phyloP scores from a whole-genome alignment of 1,140 invertebrate genomes.

The Theocolax elegans region DNA sequence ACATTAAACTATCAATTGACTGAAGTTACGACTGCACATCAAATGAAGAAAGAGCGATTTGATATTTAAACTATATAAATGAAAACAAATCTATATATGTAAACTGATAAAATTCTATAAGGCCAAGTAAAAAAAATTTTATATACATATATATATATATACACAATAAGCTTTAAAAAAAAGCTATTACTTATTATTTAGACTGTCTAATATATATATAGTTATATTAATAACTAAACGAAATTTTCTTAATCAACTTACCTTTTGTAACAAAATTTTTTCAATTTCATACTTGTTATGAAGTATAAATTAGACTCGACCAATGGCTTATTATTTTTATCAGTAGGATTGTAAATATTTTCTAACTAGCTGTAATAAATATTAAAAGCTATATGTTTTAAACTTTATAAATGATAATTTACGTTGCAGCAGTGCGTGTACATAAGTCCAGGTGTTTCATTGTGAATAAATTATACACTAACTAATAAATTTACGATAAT shows the following conservation, averaged over 20 bases:
- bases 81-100: slow-evolving; percentile 32
- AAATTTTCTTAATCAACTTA: background rate
- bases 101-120: slow-evolving; percentile 12
- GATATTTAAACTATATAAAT: slow-evolving; percentile 25
- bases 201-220: no score
- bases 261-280: slow-evolving; percentile 27
- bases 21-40: slow-evolving; percentile 43
- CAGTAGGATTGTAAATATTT: slow-evolving; percentile 28
- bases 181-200: background rate
- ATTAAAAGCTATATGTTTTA: slow-evolving; percentile 18
- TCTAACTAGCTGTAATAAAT: slow-evolving; percentile 28
- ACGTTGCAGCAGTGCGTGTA: slow-evolving; percentile 34
- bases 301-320: background rate
- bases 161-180: slow-evolving; percentile 13
- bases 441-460: slow-evolving; percentile 29
- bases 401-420: slow-evolving; percentile 34
- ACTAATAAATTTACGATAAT: slow-evolving; percentile 40
- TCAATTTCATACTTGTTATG: background rate
- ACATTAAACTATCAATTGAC: background rate
- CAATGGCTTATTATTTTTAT: slow-evolving; percentile 22
- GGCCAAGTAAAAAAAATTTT: slow-evolving; percentile 29
- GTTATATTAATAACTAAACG: no score
- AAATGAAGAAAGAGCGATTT: slow-evolving; percentile 27
- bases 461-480: slow-evolving; percentile 32
- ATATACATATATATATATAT: slow-evolving; percentile 3